phyloP scores from a whole-genome alignment of 1,140 invertebrate species.

The Choristoneura fumiferana region DNA sequence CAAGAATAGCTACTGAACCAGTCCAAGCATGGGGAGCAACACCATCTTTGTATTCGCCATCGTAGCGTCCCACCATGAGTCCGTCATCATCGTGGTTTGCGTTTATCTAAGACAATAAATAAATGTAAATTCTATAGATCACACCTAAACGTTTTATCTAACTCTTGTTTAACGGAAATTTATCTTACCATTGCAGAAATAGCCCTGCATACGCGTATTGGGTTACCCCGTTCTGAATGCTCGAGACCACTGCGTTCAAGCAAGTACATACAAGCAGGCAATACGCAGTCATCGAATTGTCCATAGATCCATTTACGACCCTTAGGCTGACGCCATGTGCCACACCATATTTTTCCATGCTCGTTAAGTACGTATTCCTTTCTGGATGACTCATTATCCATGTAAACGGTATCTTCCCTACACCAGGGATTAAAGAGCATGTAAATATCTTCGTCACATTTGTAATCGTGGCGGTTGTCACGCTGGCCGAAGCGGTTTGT shows the following conservation, averaged over 20 bases:
- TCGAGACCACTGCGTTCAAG: slow-evolving; percentile 81
- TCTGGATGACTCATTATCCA: slow-evolving; percentile 81
- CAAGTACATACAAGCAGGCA: slow-evolving; percentile 82
- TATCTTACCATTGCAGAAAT: slow-evolving; percentile 84
- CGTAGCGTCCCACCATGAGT: slow-evolving; percentile 85
- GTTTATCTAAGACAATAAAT: slow-evolving; percentile 73
- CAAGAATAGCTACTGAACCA: slow-evolving; percentile 84
- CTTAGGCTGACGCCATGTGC: slow-evolving; percentile 81
- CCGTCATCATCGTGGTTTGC: slow-evolving; percentile 82
- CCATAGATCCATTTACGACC: slow-evolving; percentile 88
- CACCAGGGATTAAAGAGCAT: slow-evolving; percentile 92
- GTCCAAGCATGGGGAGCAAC: slow-evolving; percentile 84
- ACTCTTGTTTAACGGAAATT: background rate
- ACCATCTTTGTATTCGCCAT: slow-evolving; percentile 85
- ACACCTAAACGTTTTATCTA: too few species aligned
- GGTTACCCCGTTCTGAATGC: slow-evolving; percentile 83
- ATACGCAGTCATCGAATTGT: slow-evolving; percentile 84
- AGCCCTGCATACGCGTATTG: slow-evolving; percentile 83
- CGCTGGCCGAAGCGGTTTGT: slow-evolving; percentile 79
- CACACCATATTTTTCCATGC: slow-evolving; percentile 87
- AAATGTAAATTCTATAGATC: too few species aligned
- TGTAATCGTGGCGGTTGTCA: slow-evolving; percentile 77
- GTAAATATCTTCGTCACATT: slow-evolving; percentile 82
- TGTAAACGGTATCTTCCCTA: slow-evolving; percentile 83
- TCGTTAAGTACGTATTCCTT: slow-evolving; percentile 88